Base-by-base conservation (phyloP, 2,888 invertebrate species). In the Hemaris fuciformis region DNA sequence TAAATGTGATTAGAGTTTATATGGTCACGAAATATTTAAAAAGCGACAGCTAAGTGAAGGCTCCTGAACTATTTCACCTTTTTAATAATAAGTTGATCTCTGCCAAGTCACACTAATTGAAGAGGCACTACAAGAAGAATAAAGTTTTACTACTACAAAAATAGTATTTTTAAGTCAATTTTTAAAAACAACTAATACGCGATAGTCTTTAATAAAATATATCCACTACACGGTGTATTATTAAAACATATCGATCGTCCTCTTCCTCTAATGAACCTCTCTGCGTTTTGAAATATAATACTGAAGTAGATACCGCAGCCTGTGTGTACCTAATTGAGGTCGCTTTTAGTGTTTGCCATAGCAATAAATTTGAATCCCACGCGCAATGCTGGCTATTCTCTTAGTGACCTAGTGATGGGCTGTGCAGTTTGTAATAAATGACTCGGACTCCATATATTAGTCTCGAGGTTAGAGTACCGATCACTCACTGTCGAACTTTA, bases 351-450 rank as follows among this genome's bases (percentile, higher is more conserved):
- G 15, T 53, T 31, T 31, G 31, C 53, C 10, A 53, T 15, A 18
- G 53, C 53, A 53, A 53, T 53, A 53, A 53, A 53, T 53, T 27
- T 53, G 3, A 18, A 31, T 31, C 31, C 53, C 53, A 53, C 53
- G 53, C 53, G 27, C 10, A 2, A 31, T 13, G 18, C 53, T 53
- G 53, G 53, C 53, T 53, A 53, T 53, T 53, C 53, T 31, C 53
- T 53, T 31, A 31, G 53, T 31, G 53, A 18, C 25, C 27, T 53
- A 53, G 53, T 53, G 53, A 10, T 31, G 31, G 27, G 4, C 53
- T 18, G 31, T 18, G 18, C 31, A 18, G 15, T 46, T 45, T 46
- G 46, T 46, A 46, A 18, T 3, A 18, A 18, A 27, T 27, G 53
- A 31, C 31, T 53, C 23, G 2, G 45, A 23, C 18, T 53, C 18